Conservation (phyloP, 2,113 vertebrate species). For the Plecotus auritus region DNA sequence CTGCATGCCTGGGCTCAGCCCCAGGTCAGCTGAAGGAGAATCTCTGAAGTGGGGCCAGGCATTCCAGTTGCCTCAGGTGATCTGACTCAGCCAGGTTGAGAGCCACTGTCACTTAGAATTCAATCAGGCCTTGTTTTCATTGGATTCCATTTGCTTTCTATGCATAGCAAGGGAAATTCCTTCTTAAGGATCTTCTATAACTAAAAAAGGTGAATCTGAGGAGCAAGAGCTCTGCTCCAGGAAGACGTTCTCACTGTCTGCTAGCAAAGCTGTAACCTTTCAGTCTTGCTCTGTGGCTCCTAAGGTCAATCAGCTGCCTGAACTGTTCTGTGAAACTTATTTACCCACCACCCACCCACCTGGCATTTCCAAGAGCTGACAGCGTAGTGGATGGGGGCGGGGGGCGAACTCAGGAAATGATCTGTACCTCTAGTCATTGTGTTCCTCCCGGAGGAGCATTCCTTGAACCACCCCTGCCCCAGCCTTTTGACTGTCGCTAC, state of each 20-base stretch:
- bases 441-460: not conserved
- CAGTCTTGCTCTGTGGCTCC: no score
- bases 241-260: not conserved
- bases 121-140: not conserved
- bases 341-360: not conserved
- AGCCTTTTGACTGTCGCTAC: not conserved
- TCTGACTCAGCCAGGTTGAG: not conserved
- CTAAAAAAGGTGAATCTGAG: not conserved
- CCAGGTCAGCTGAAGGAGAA: not conserved
- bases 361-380: not conserved
- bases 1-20: not conserved
- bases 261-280: not conserved
- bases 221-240: not conserved
- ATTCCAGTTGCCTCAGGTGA: not conserved
- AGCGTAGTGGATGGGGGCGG: rapidly evolving
- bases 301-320: not conserved
- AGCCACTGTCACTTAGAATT: not conserved
- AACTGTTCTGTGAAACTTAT: not conserved
- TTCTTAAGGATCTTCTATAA: not conserved
- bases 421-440: not conserved
- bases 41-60: rapidly evolving
- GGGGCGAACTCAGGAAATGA: not conserved
- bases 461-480: not conserved
- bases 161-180: not conserved
- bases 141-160: not conserved